Evolutionary conservation across 2,888 invertebrate genomes (phyloP).

Genomic region (Psylliodes chrysocephalus): DNA sequence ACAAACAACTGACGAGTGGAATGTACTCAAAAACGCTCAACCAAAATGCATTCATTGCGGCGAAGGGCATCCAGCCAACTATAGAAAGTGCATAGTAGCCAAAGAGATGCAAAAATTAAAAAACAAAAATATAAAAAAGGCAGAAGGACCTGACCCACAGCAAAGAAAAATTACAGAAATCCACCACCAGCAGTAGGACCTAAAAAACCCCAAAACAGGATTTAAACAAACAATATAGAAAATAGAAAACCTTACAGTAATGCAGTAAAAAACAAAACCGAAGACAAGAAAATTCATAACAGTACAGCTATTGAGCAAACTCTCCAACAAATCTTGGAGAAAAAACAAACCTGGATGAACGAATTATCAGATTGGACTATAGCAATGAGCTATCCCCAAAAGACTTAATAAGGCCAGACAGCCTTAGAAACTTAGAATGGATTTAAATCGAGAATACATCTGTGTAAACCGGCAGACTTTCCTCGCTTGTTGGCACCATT

Average conservation of each 20-base stretch:
- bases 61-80: too few species aligned
- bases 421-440: not conserved
- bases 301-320: conserved; percentile 20
- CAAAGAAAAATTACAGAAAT: conserved; percentile 6
- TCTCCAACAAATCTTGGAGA: conserved; percentile 23
- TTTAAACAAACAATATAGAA: conserved; percentile 8
- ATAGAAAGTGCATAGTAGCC: too few species aligned
- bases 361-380: conserved; percentile 18
- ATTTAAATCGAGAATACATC: too few species aligned
- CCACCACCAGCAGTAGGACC: conserved; percentile 1
- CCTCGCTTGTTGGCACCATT: too few species aligned
- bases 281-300: conserved; percentile 7
- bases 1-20: too few species aligned
- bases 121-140: conserved; percentile 13
- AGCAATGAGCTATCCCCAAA: conserved; percentile 25
- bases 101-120: too few species aligned
- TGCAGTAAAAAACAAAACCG: conserved; percentile 7
- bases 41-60: conserved; percentile 39
- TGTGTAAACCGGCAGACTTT: too few species aligned
- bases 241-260: conserved; percentile 9
- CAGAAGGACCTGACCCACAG: not conserved
- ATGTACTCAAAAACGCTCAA: conserved; percentile 26
- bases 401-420: conserved; percentile 6
- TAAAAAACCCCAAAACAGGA: conserved; percentile 13
- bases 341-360: conserved; percentile 26